phyloP scores from a whole-genome alignment of 2,113 vertebrate genomes.

The Petrocephalus zakoni region DNA sequence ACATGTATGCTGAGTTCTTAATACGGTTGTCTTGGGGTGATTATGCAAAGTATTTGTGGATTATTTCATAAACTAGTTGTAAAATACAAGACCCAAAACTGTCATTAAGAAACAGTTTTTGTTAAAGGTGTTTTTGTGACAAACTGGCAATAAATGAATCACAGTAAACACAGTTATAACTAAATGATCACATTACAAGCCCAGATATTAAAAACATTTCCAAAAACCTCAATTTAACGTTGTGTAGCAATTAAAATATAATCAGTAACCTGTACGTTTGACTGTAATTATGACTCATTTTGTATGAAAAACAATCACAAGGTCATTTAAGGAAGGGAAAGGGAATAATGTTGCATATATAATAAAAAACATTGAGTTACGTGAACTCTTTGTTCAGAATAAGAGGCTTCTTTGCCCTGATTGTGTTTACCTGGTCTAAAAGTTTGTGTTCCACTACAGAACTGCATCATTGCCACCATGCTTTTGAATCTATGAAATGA shows the following conservation, averaged over 20 bases:
- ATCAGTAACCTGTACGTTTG: not conserved
- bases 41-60: not conserved
- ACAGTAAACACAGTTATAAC: not conserved
- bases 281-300: not conserved
- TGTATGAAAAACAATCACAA: not conserved
- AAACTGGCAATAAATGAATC: not conserved
- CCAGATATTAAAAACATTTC: not conserved
- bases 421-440: not conserved
- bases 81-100: not conserved
- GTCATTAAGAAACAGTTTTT: not conserved
- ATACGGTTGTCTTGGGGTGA: not conserved
- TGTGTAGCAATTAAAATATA: not conserved
- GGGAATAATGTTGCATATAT: slow-evolving; percentile 1
- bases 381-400: not conserved
- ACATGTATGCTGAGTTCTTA: not conserved
- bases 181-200: not conserved
- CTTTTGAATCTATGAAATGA: not conserved
- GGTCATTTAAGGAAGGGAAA: not conserved
- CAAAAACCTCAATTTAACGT: not conserved
- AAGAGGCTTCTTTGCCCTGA: not conserved
- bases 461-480: not conserved
- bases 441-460: not conserved
- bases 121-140: not conserved
- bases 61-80: not conserved
- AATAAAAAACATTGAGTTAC: not conserved